These are phyloP conservation scores for Mycalesis mineus DNA, from an alignment of 2,888 invertebrate species.

Conservation along the genomic window DNA sequence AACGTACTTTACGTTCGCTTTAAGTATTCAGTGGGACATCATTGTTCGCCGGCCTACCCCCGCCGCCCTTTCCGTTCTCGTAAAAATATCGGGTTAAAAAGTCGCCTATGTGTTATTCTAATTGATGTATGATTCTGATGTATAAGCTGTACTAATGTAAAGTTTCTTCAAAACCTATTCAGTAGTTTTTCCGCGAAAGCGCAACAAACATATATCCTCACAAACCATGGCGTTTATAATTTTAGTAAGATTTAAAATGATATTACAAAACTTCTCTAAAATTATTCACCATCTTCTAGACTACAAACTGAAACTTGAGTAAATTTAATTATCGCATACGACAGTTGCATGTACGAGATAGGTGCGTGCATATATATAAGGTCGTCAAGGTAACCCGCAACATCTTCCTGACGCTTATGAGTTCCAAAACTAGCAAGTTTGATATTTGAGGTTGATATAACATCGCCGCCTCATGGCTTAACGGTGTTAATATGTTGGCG, in stretches of 20 bases:
- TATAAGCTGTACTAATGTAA: no score
- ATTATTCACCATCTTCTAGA: background rate
- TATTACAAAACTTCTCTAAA: background rate
- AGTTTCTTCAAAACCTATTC: no score
- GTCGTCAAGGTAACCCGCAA: slow-evolving; percentile 33
- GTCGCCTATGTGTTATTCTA: no score
- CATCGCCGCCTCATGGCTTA: slow-evolving; percentile 27
- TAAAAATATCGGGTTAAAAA: no score
- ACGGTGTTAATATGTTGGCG: slow-evolving; percentile 23
- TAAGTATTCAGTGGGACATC: no score
- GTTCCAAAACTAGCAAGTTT: slow-evolving; percentile 39
- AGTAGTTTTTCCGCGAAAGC: no score
- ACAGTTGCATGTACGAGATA: slow-evolving; percentile 16
- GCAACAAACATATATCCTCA: no score
- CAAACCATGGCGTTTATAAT: background rate
- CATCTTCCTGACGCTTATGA: slow-evolving; percentile 47
- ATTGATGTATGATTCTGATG: no score
- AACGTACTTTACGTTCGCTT: no score
- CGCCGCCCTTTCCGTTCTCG: no score
- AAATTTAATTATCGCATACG: slow-evolving; percentile 21
- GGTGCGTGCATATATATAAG: slow-evolving; percentile 1
- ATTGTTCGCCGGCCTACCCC: no score
- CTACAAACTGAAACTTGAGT: slow-evolving; percentile 1
- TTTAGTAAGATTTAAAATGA: no score
- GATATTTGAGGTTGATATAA: slow-evolving; percentile 33